Base-by-base conservation (phyloP, 2,888 invertebrate genomes). In the Elysia crispata region DNA sequence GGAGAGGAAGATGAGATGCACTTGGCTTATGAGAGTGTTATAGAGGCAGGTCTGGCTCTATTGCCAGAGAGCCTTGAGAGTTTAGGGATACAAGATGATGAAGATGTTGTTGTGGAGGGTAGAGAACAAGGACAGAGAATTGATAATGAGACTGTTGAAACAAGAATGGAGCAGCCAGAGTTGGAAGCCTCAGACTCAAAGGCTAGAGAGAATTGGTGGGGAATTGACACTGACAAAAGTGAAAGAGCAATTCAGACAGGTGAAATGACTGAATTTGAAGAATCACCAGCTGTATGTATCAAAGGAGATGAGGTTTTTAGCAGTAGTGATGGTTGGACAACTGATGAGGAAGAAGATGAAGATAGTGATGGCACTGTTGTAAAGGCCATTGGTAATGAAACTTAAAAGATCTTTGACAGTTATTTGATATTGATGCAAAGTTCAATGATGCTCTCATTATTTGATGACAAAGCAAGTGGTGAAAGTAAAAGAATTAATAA, bases 351-450 rank as follows among this genome's bases (percentile, higher is more conserved):
- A 67, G 67, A 67, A 60, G 60, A 60, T 67, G 54, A 75, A 41
- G 75, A 66, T 75, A 31, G 30, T 78, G 72, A 50, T 70, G 78
- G 57, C 30, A 64, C 28, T 70, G 62, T 72, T 60, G 72, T 60
- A 41, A 0, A 67, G 23, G 77, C 67, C 69, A 69, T 69, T 77
- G 25, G 13, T 3, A 8, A 49, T 25, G 15, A 60, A 3, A n/a
- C n/a, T 3, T 60, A 60, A 15, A 60, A 60, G 15, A 60, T 3
- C 23, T n/a, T 60, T 60, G 3, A n/a, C n/a, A n/a, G n/a, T n/a
- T n/a, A 41, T 41, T 6, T 6, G 11, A 41, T 41, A 11, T 11
- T 41, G 41, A 41, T 41, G 41, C 11, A 60, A n/a, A 60, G 60
- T 60, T 23, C 60, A 60, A 60, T 60, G 3, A 6, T 60, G n/a